Percentiles rank a stretch among this genome's conserved stretches.
Conservation (phyloP, 1,140 invertebrate species). For the Coptotermes formosanus region DNA sequence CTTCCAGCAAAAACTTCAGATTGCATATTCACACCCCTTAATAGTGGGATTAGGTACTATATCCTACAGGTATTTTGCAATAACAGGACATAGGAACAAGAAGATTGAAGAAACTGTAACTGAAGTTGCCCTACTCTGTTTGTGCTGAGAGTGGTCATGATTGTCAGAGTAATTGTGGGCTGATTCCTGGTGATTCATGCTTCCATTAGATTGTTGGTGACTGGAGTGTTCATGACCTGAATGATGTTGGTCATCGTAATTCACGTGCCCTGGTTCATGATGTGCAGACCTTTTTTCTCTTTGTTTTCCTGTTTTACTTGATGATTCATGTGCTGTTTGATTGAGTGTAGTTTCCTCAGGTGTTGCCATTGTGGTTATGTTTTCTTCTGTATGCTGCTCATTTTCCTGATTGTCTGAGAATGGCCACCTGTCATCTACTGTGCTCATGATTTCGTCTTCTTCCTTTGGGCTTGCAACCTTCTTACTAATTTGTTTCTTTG, state of each 20-base stretch:
- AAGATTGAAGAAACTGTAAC: background rate
- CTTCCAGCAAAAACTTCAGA: too few species aligned
- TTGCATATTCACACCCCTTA: too few species aligned
- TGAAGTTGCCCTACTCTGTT: background rate
- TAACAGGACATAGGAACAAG: background rate
- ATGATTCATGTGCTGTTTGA: background rate
- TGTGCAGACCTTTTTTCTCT: constrained; percentile 45
- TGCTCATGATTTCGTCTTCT: constrained; percentile 23
- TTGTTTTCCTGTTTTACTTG: background rate
- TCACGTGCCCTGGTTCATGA: constrained; percentile 40
- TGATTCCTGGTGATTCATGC: background rate
- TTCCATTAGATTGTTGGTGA: constrained; percentile 36
- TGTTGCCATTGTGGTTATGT: background rate
- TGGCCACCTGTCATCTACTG: background rate
- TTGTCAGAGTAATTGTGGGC: background rate
- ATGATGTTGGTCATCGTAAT: constrained; percentile 35
- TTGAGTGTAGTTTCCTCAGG: background rate
- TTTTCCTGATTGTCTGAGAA: background rate
- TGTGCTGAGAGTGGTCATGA: background rate
- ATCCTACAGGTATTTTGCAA: background rate
- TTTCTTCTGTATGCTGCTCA: background rate
- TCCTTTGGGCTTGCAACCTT: constrained; percentile 39
- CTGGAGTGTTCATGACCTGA: constrained; percentile 31
- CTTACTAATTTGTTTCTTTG: constrained; percentile 24
- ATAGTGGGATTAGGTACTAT: too few species aligned